These are phyloP conservation scores for Drosophila kuntzei DNA, from an alignment of 2,888 invertebrate species.

Conservation along the genomic window DNA sequence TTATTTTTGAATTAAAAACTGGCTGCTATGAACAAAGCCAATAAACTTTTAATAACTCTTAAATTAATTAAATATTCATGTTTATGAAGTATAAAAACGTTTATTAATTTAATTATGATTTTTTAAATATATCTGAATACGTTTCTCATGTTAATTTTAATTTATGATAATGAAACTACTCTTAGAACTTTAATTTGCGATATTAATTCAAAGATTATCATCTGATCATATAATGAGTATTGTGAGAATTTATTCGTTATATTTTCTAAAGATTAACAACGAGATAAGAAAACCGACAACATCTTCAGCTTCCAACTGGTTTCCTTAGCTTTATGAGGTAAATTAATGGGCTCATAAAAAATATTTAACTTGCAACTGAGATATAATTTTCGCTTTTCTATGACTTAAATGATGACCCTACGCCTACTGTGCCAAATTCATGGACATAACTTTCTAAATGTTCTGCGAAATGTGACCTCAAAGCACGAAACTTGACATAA, in stretches of 20 bases:
- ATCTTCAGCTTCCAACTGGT: slow-evolving; percentile 5
- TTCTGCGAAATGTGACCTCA: slow-evolving; percentile 9
- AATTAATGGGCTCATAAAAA: slow-evolving; percentile 27
- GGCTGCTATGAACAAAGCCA: background rate
- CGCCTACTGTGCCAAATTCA: slow-evolving; percentile 41
- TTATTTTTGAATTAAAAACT: background rate
- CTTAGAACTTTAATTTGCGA: background rate
- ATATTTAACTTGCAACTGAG: slow-evolving; percentile 15
- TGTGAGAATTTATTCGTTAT: background rate
- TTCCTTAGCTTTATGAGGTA: slow-evolving; percentile 13
- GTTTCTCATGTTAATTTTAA: too few relatives aligned
- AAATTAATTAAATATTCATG: background rate
- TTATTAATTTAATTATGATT: background rate
- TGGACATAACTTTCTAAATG: slow-evolving; percentile 49
- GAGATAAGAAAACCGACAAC: background rate
- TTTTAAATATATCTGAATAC: background rate
- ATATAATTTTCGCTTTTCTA: slow-evolving; percentile 36
- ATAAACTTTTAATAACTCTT: background rate
- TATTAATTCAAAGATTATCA: background rate
- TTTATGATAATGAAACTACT: background rate
- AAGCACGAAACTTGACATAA: slow-evolving; percentile 43
- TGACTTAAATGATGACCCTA: background rate
- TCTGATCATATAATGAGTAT: background rate
- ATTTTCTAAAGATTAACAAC: background rate
- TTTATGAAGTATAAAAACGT: background rate